Evolutionary conservation across 2,113 vertebrate genomes (phyloP).

Genomic region (Eleginops maclovinus): DNA sequence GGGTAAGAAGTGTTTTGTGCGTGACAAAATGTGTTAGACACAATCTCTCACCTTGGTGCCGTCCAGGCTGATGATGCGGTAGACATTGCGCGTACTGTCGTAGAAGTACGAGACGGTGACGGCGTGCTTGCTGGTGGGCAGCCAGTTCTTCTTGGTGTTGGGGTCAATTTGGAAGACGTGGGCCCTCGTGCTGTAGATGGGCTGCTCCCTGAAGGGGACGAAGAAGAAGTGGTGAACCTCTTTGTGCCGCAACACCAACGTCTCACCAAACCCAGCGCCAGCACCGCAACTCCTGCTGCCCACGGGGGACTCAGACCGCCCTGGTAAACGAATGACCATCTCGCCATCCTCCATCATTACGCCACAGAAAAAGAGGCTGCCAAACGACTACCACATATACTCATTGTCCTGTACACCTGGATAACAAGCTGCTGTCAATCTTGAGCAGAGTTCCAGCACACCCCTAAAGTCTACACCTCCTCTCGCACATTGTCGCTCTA

Average conservation of each 20-base stretch:
- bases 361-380: slow-evolving; percentile 17
- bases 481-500: slow-evolving; percentile 14
- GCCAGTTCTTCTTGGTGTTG: slow-evolving; percentile 99
- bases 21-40: not conserved
- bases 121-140: slow-evolving; percentile 98
- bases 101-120: slow-evolving; percentile 99
- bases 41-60: slow-evolving; percentile 92
- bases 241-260: slow-evolving; percentile 76
- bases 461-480: not conserved
- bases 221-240: slow-evolving; percentile 85
- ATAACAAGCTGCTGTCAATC: slow-evolving; percentile 12
- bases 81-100: slow-evolving; percentile 98
- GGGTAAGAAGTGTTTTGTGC: not conserved
- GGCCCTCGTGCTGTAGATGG: slow-evolving; percentile 98
- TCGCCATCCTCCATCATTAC: slow-evolving; percentile 73
- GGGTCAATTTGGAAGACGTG: slow-evolving; percentile 99
- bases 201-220: slow-evolving; percentile 92
- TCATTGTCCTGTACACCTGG: slow-evolving; percentile 11
- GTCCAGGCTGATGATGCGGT: slow-evolving; percentile 98
- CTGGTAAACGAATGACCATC: slow-evolving; percentile 73
- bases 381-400: not conserved
- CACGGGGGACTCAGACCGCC: slow-evolving; percentile 60
- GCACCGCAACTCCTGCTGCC: slow-evolving; percentile 45
- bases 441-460: not conserved
- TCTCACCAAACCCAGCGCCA: slow-evolving; percentile 66